Evolutionary conservation across 2,888 invertebrate genomes (phyloP).

Genomic region (Pilophorus perplexus): DNA sequence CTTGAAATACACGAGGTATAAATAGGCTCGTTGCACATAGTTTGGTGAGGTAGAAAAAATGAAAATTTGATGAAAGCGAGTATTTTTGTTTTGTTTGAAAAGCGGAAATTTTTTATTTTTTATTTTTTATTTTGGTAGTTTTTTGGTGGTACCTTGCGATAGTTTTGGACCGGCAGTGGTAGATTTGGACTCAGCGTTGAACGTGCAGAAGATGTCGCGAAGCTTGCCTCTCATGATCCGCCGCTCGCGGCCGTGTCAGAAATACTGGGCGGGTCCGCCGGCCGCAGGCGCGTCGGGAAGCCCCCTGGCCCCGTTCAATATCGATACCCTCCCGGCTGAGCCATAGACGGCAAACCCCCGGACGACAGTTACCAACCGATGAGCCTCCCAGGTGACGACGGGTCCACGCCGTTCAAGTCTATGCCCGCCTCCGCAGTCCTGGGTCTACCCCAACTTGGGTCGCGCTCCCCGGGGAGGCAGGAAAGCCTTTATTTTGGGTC

Average conservation of each 20-base stretch:
- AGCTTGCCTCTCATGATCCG: slow-evolving; percentile 50
- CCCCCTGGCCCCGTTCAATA: slow-evolving; percentile 3
- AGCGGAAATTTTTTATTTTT: no score
- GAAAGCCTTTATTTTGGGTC: no score
- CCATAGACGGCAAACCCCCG: no score
- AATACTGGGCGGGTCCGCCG: slow-evolving; percentile 21
- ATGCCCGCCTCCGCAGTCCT: not conserved
- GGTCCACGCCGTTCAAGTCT: slow-evolving; percentile 6
- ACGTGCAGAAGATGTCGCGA: slow-evolving; percentile 44
- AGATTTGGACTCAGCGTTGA: slow-evolving; percentile 24
- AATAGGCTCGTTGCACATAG: no score
- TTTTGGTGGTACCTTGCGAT: slow-evolving; percentile 25
- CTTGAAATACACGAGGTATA: no score
- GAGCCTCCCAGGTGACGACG: slow-evolving; percentile 4
- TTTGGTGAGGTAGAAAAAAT: no score
- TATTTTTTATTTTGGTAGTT: no score
- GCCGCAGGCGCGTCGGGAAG: not conserved
- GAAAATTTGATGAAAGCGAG: no score
- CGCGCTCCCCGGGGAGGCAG: not conserved
- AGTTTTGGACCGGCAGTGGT: slow-evolving; percentile 29
- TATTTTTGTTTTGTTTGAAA: no score
- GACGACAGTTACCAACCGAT: no score
- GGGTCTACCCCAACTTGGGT: not conserved
- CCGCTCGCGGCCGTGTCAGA: slow-evolving; percentile 42
- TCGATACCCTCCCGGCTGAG: no score